phyloP scores from a whole-genome alignment of 2,113 vertebrate species.

The Pitta sordida region DNA sequence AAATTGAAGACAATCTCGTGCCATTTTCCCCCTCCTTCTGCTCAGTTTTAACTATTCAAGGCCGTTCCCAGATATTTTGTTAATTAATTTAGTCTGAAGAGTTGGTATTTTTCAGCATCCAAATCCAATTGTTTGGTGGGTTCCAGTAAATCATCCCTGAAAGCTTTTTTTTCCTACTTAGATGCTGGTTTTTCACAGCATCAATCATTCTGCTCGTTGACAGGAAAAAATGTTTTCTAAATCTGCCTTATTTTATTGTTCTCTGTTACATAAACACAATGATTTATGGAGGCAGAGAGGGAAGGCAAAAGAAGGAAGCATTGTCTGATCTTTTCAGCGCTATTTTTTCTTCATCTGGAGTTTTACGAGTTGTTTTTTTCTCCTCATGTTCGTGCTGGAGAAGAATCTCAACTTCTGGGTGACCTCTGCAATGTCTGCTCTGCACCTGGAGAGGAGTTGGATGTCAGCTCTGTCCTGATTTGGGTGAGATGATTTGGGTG shows the following conservation, averaged over 20 bases:
- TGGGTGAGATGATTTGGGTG: neutral
- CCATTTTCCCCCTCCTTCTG: neutral
- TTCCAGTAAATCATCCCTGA: slow-evolving; percentile 53
- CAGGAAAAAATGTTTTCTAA: slow-evolving; percentile 48
- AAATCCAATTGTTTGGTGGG: neutral
- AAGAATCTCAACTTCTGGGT: neutral
- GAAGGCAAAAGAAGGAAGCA: neutral
- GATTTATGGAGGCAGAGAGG: slow-evolving; percentile 49
- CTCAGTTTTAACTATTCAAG: neutral
- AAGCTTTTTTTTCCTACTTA: neutral
- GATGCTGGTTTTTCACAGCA: slow-evolving; percentile 24
- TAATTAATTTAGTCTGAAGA: neutral
- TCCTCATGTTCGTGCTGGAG: neutral
- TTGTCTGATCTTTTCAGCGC: neutral
- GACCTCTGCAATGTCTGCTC: neutral
- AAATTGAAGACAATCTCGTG: neutral
- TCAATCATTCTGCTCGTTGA: slow-evolving; percentile 51
- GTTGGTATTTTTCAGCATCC: neutral
- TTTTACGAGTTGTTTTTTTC: fast-evolving
- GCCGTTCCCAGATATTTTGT: neutral
- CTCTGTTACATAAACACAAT: slow-evolving; percentile 50
- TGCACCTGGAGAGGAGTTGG: neutral
- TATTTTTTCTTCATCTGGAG: neutral
- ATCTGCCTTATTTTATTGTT: slow-evolving; percentile 40
- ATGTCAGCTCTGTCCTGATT: neutral